Evolutionary conservation across 1,140 invertebrate genomes (phyloP).

Genomic region (Eupristina koningsbergeri): DNA sequence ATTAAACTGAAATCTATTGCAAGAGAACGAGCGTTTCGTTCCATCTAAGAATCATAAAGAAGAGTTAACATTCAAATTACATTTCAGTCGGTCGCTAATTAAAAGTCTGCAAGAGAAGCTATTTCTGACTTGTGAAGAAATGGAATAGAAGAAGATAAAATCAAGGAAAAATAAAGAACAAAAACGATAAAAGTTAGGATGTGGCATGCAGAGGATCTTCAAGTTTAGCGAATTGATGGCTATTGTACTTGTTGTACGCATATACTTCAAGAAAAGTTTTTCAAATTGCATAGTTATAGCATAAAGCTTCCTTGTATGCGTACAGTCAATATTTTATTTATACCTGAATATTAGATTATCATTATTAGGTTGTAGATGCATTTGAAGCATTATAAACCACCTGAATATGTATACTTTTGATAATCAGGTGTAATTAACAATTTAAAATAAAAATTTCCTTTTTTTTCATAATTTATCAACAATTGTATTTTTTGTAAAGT

Average conservation of each 20-base stretch:
- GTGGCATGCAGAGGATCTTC: neutral
- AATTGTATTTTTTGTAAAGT: too few relatives aligned
- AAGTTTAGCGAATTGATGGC: slow-evolving; percentile 30
- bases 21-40: neutral
- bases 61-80: slow-evolving; percentile 32
- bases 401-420: neutral
- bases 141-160: neutral
- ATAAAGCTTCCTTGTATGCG: too few relatives aligned
- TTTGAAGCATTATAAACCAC: too few relatives aligned
- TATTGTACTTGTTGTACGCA: neutral
- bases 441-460: too few relatives aligned
- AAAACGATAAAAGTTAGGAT: neutral
- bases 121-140: slow-evolving; percentile 24
- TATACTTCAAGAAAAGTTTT: neutral
- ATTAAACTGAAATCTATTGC: slow-evolving; percentile 10
- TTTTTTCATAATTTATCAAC: too few relatives aligned
- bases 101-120: slow-evolving; percentile 36
- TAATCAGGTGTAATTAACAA: too few relatives aligned
- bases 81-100: slow-evolving; percentile 34
- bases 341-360: too few relatives aligned
- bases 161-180: neutral
- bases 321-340: too few relatives aligned
- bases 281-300: neutral
- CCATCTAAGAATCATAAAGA: neutral
- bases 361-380: too few relatives aligned